Percentiles rank a stretch among this genome's conserved stretches.
These are phyloP conservation scores for Stomatorhinus ivindoensis DNA, from an alignment of 2,113 vertebrate genomes.

Conservation along the genomic window DNA sequence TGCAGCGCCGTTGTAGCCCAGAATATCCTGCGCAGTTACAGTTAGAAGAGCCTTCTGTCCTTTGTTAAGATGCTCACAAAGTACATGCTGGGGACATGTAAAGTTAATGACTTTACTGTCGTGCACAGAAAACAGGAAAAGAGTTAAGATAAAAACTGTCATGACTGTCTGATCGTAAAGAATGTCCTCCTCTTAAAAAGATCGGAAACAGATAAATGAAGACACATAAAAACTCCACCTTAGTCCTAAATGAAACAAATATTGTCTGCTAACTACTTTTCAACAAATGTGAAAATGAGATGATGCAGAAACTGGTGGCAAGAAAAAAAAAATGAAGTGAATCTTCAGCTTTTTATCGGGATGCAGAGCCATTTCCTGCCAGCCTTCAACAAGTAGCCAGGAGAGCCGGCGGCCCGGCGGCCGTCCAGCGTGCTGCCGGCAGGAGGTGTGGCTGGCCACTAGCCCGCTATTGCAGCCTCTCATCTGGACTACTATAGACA, in stretches of 20 bases:
- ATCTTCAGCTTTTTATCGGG: not conserved
- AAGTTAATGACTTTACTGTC: conserved; percentile 5
- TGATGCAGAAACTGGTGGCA: not conserved
- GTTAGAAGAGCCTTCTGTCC: not conserved
- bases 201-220: not conserved
- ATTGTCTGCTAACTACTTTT: not conserved
- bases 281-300: not conserved
- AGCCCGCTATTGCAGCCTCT: not conserved
- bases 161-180: not conserved
- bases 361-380: not conserved
- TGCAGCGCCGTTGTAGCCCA: not conserved
- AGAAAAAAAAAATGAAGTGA: not conserved
- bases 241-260: not conserved
- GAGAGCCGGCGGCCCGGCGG: not conserved
- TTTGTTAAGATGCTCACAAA: not conserved
- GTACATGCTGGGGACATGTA: not conserved
- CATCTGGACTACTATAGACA: not conserved
- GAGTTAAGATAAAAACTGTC: not conserved
- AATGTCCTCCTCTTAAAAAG: not conserved
- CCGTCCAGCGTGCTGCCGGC: not conserved
- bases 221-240: not conserved
- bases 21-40: conserved; percentile 6
- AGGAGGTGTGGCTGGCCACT: not conserved
- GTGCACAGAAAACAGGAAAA: not conserved
- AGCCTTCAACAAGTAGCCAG: not conserved